Base-by-base conservation (phyloP, 2,888 invertebrate species). In the Andrena trimmerana region DNA sequence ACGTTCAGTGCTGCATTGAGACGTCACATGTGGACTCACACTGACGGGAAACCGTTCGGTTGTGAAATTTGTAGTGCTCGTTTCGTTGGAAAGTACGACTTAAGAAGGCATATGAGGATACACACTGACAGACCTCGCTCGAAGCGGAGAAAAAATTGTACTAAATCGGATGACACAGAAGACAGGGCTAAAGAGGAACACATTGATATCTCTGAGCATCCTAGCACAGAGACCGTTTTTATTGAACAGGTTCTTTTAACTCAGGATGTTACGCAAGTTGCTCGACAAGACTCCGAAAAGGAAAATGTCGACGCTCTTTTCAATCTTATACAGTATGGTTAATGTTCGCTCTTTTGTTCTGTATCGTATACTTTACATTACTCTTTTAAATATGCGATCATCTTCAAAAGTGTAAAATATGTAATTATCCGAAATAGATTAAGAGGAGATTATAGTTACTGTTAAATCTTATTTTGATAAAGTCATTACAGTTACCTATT, bases 1-100 rank as follows among this genome's bases (percentile, higher is more conserved):
- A 94, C 94, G 0, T 94, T 94, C 48, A 91, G 92, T 42, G 92
- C 94, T 0, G 93, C 94, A 0, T 78, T 94, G 10, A 89, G 94
- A 31, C 89, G 94, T 31, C 94, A 94, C 76, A 88, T 92, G 90
- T 94, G 93, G 92, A 90, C 89, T 8, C 94, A 94, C 36, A 87
- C 90, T 0, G 86, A 72, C 16, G 90, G 90, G 8, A 94, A 93
- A 78, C 94, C 94, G 0, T 92, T 90, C 59, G 91, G 92, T 20
- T 94, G 94, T 69, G 91, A 92, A 59, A 86, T 90, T 52, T 94
- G 94, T 50, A 79, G 85, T 13, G 91, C 94, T 0, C 90, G 91
- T 52, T 94, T 94, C 59, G 89, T 93, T 20, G 94, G 93, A 0
- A 92, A 91, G 62, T 94, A 94, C 31, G 94, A 94, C 65, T 83